Evolutionary conservation across 2,797 vertebrate genomes (phyloP).

Genomic region (Mastacembelus armatus): DNA sequence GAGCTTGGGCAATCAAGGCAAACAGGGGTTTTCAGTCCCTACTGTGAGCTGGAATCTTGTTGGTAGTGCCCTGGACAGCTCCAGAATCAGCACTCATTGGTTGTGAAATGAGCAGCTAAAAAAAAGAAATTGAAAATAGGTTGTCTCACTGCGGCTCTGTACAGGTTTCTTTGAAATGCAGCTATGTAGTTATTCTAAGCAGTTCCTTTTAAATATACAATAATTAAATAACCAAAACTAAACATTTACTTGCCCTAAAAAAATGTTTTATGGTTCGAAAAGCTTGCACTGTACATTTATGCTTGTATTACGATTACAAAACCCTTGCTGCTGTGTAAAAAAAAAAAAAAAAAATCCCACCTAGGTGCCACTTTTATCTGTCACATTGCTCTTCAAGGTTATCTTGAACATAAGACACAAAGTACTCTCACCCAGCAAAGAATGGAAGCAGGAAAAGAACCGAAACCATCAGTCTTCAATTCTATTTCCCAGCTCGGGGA

Average conservation of each 20-base stretch:
- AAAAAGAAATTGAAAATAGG: background rate
- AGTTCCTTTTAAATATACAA: background rate
- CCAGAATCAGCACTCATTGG: background rate
- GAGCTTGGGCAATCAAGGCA: background rate
- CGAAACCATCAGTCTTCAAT: slow-evolving; percentile 78
- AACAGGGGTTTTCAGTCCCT: background rate
- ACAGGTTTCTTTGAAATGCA: background rate
- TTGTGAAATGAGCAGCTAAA: background rate
- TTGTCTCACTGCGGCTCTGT: background rate
- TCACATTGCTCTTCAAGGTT: slow-evolving; percentile 74
- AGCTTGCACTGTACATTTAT: slow-evolving; percentile 1
- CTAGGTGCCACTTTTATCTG: slow-evolving; percentile 62
- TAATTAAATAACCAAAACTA: background rate
- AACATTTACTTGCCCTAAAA: slow-evolving; percentile 12
- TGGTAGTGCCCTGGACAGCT: slow-evolving; percentile 2
- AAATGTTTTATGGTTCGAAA: slow-evolving; percentile 19
- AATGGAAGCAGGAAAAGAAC: slow-evolving; percentile 71
- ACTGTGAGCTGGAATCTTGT: background rate
- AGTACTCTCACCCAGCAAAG: slow-evolving; percentile 61
- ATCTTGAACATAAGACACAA: slow-evolving; percentile 66
- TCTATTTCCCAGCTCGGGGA: slow-evolving; percentile 82
- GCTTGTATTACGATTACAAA: slow-evolving; percentile 42
- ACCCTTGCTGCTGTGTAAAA: slow-evolving; percentile 44
- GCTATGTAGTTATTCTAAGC: background rate
- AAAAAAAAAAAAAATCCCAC: slow-evolving; percentile 56